Percentiles rank a stretch among this genome's conserved stretches.
phyloP scores from a whole-genome alignment of 1,140 invertebrate species.

The Penaeus chinensis region DNA sequence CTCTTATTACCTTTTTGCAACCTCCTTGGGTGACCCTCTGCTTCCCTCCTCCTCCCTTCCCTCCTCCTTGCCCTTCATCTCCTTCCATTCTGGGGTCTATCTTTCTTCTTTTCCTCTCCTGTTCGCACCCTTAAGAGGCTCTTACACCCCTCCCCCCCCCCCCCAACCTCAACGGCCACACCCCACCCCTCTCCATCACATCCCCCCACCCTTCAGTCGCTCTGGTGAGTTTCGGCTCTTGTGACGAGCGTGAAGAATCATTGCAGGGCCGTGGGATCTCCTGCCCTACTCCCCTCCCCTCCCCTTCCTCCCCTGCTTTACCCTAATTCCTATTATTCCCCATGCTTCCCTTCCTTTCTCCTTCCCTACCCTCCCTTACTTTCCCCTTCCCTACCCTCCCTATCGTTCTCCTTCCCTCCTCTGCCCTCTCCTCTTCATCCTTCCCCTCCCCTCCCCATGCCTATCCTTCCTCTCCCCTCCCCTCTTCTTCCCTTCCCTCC shows the following conservation, averaged over 20 bases:
- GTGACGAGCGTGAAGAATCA: not conserved
- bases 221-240: not conserved
- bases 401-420: slow-evolving; percentile 24
- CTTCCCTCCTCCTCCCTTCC: not conserved
- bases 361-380: slow-evolving; percentile 8
- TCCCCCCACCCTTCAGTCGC: not conserved
- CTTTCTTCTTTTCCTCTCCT: slow-evolving; percentile 2
- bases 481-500: not conserved
- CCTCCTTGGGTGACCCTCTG: not conserved
- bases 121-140: not conserved
- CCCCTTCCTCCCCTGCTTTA: not conserved
- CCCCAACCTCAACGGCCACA: not conserved
- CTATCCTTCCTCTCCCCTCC: not conserved
- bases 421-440: not conserved
- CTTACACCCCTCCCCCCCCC: not conserved
- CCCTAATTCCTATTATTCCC: slow-evolving; percentile 5
- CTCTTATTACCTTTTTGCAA: not conserved
- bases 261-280: not conserved
- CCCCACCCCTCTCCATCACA: not conserved
- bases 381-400: not conserved
- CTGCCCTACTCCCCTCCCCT: not conserved
- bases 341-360: slow-evolving; percentile 8
- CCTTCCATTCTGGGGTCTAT: slow-evolving; percentile 5
- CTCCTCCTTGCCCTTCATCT: not conserved
- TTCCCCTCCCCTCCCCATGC: not conserved